phyloP scores from a whole-genome alignment of 1,140 invertebrate species.

The Gonatopus flavifemur region DNA sequence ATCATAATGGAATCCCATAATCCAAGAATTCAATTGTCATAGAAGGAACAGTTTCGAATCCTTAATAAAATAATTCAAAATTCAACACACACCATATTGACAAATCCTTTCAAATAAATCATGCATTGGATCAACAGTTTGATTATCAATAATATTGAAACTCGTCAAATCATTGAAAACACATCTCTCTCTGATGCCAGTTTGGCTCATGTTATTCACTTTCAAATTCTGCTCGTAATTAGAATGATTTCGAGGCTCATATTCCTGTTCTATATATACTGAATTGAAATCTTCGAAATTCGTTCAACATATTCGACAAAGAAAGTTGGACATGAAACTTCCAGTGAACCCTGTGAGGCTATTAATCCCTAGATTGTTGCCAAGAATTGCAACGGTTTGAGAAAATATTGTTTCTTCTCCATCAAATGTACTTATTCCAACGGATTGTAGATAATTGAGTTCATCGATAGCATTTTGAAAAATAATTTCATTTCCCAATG shows the following conservation, averaged over 20 bases:
- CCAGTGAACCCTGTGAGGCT: conserved; percentile 1
- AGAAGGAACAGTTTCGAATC: not conserved
- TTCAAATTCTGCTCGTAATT: not conserved
- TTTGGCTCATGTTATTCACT: not conserved
- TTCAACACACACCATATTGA: not conserved
- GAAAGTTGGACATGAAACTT: not conserved
- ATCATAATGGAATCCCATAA: not conserved
- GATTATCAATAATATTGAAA: not conserved
- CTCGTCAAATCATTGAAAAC: not conserved
- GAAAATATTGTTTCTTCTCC: not conserved
- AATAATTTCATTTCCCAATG: conserved; percentile 1
- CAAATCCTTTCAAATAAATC: not conserved
- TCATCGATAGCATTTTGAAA: conserved; percentile 5
- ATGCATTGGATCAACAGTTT: not conserved
- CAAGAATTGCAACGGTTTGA: not conserved
- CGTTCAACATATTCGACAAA: conserved; percentile 1
- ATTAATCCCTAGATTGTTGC: conserved; percentile 9
- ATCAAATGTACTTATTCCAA: not conserved
- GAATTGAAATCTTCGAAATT: not conserved
- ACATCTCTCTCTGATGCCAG: not conserved
- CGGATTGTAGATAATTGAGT: conserved; percentile 3
- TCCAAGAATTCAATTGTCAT: not conserved
- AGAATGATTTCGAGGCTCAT: not conserved
- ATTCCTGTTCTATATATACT: not conserved
- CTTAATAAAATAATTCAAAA: not conserved